These are phyloP conservation scores for Dicyrtomina minuta DNA, from an alignment of 2,888 invertebrate genomes.

Conservation along the genomic window DNA sequence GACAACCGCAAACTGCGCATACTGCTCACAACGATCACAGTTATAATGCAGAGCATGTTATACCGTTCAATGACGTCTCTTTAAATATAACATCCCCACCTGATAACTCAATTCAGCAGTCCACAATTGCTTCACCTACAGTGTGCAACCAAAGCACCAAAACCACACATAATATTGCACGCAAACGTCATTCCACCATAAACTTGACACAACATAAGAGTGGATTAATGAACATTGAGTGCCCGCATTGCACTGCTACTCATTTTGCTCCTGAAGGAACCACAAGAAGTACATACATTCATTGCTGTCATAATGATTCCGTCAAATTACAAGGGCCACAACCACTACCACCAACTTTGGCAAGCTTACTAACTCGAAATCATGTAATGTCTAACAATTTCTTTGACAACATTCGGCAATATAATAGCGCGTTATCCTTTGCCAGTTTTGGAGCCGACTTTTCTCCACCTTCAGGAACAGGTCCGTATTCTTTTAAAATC, in stretches of 20 bases:
- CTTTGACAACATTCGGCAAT: background rate
- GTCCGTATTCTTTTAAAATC: background rate
- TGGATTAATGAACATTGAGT: too few species aligned
- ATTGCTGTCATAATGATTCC: conserved; percentile 2
- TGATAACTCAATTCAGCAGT: too few species aligned
- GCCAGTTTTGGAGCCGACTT: background rate
- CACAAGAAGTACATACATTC: background rate
- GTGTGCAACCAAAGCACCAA: too few species aligned
- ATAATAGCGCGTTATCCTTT: background rate
- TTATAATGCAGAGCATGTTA: too few species aligned
- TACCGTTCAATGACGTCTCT: too few species aligned
- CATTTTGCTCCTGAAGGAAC: background rate
- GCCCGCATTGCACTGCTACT: background rate
- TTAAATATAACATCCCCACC: too few species aligned
- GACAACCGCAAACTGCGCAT: too few species aligned
- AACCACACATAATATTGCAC: too few species aligned
- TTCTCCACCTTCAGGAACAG: background rate
- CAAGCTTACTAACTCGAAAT: background rate
- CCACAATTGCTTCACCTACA: too few species aligned
- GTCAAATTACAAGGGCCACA: background rate
- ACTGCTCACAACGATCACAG: too few species aligned
- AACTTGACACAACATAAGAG: too few species aligned
- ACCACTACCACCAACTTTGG: background rate
- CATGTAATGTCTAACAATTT: background rate
- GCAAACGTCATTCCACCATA: too few species aligned